These are phyloP conservation scores for Drosophila ananassae DNA, from an alignment of 1,140 invertebrate genomes.

Conservation along the genomic window DNA sequence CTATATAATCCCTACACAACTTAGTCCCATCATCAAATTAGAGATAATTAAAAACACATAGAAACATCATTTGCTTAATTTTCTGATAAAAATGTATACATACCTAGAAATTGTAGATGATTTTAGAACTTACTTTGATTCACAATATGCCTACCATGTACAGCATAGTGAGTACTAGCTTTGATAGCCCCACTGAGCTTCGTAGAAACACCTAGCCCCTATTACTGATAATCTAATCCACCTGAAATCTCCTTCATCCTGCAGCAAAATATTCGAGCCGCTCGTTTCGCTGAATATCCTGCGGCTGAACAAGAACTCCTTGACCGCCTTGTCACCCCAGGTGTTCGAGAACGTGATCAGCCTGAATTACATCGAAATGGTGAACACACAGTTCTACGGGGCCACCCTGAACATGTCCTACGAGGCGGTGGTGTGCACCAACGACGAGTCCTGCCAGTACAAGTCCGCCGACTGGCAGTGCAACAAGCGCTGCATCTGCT, in stretches of 20 bases:
- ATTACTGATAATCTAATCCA: slow-evolving; percentile 3
- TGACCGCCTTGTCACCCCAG: slow-evolving; percentile 37
- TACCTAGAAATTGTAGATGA: background rate
- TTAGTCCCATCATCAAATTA: background rate
- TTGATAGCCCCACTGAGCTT: slow-evolving; percentile 2
- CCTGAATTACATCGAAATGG: slow-evolving; percentile 56
- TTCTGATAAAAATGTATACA: background rate
- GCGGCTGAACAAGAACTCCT: slow-evolving; percentile 58
- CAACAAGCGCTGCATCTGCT: slow-evolving; percentile 85
- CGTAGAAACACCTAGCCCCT: background rate
- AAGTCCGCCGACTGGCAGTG: slow-evolving; percentile 79
- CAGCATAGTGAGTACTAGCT: slow-evolving; percentile 3
- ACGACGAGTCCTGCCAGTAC: slow-evolving; percentile 72
- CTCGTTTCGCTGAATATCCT: slow-evolving; percentile 51
- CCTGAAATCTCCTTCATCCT: slow-evolving; percentile 26
- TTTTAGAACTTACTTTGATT: background rate
- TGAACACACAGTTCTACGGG: slow-evolving; percentile 67
- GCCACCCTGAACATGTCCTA: slow-evolving; percentile 69
- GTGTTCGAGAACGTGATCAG: slow-evolving; percentile 44
- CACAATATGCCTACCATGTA: background rate
- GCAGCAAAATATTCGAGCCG: slow-evolving; percentile 56
- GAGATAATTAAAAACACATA: background rate
- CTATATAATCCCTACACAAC: too few relatives aligned
- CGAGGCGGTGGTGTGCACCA: slow-evolving; percentile 81
- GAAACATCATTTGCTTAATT: background rate